These are phyloP conservation scores for Sebastiscus tertius DNA, from an alignment of 2,797 vertebrate genomes.

Conservation along the genomic window DNA sequence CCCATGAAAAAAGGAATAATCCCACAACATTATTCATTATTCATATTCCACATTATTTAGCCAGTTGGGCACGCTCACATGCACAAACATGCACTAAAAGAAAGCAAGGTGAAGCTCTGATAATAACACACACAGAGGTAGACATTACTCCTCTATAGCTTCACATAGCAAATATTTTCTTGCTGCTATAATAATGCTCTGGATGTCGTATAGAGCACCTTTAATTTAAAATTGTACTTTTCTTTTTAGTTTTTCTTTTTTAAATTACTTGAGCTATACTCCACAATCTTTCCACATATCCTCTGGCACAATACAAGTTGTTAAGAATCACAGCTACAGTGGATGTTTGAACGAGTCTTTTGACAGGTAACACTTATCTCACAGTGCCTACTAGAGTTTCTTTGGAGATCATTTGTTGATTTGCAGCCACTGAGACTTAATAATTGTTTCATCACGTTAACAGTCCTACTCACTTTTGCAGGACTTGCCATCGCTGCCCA, in stretches of 20 bases:
- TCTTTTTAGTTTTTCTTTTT: neutral
- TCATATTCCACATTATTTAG: too few species aligned
- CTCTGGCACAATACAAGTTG: neutral
- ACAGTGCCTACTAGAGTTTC: neutral
- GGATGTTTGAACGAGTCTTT: neutral
- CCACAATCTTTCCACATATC: neutral
- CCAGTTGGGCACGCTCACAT: too few species aligned
- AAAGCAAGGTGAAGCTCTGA: too few species aligned
- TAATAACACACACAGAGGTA: too few species aligned
- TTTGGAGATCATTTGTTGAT: too few species aligned
- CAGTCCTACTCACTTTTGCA: conserved; percentile 93
- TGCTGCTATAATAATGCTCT: too few species aligned
- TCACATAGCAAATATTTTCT: too few species aligned
- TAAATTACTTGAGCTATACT: neutral
- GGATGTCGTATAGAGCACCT: too few species aligned
- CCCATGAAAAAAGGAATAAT: too few species aligned
- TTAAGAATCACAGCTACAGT: neutral
- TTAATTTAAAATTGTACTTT: neutral
- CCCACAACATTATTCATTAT: too few species aligned
- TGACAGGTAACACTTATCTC: neutral
- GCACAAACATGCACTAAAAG: too few species aligned
- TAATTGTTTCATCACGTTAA: neutral
- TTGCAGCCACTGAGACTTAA: neutral
- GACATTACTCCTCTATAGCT: too few species aligned
- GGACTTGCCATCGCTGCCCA: conserved; percentile 96